Base-by-base conservation (phyloP, 2,888 invertebrate genomes). In the Lymantria dispar region DNA sequence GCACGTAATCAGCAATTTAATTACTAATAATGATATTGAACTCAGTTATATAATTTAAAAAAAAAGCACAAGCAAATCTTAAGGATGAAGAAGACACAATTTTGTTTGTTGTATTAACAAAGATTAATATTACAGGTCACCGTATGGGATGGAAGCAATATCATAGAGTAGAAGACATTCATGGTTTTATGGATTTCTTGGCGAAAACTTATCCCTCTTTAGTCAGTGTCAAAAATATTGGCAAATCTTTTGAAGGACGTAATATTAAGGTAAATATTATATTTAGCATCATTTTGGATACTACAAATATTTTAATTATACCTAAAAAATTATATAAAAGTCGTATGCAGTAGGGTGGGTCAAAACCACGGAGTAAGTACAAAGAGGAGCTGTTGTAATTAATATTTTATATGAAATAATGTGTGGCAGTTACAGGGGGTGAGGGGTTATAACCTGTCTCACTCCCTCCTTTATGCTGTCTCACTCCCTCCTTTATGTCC, bases 81-180 rank as follows among this genome's bases (percentile, higher is more conserved):
- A 33, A 7, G 33, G 10, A 10, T 33, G 8, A 5, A 5, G 8
- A 33, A 33, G 33, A 33, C 10, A 33, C 10, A 33, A 10, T 10
- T 10, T 10, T 7, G 33, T 33, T 33, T 33, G 2, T 22, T 3
- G 2, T 22, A 22, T 22, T 22, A 22, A 22, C 2, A 22, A 22
- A 22, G 5, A 10, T 10, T 2, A 33, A 33, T 33, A 7, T 70
- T 67, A 45, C 71, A 91, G 91, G 91, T 52, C 91, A 91, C 54
- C 83, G 89, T 22, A 88, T 97, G 92, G 96, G 96, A 48, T 97
- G 96, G 96, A 93, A 94, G 69, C 94, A 95, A 54, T 97, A 97
- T 77, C 96, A 97, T 78, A 93, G 94, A 38, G 72, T 96, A 37
- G 92, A 91, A 7, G 96, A 97, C 74, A 96, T 97, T 56, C 91